Evolutionary conservation across 35 echinoderm and acorn worm species (phyloP).

Genomic region (Amphiura filiformis): DNA sequence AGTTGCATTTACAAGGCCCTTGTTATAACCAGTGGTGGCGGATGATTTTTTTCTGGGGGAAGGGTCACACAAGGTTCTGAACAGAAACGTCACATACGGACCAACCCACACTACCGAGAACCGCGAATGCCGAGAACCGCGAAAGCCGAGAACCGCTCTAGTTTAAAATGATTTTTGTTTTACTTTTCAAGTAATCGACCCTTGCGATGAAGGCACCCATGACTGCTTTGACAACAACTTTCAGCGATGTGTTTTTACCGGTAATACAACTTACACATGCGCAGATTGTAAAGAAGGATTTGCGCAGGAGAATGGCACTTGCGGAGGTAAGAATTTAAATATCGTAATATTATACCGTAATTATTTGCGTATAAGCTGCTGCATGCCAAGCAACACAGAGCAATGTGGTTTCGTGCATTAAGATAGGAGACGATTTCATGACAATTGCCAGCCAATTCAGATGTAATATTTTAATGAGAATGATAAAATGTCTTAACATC

Average conservation of each 20-base stretch:
- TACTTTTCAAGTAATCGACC: slow-evolving; percentile 31
- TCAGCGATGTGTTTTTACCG: slow-evolving; percentile 9
- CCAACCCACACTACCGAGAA: too few relatives aligned
- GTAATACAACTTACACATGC: neutral
- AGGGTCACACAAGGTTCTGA: too few relatives aligned
- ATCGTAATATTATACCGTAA: too few relatives aligned
- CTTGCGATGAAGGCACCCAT: slow-evolving; percentile 16
- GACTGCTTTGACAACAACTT: neutral
- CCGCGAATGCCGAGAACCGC: too few relatives aligned
- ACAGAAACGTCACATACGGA: too few relatives aligned
- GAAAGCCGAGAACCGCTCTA: too few relatives aligned
- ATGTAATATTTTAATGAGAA: neutral
- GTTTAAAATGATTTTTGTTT: too few relatives aligned
- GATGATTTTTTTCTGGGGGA: too few relatives aligned
- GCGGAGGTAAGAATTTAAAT: slow-evolving; percentile 17
- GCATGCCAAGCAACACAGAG: neutral
- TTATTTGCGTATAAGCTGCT: neutral
- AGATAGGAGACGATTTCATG: neutral
- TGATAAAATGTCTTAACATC: neutral
- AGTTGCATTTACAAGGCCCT: too few relatives aligned
- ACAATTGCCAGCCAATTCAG: neutral
- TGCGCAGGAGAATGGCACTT: neutral
- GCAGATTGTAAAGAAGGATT: neutral
- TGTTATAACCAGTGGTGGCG: too few relatives aligned
- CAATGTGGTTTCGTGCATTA: neutral